phyloP scores from a whole-genome alignment of 2,888 invertebrate species.

The Andrena haemorrhoa region DNA sequence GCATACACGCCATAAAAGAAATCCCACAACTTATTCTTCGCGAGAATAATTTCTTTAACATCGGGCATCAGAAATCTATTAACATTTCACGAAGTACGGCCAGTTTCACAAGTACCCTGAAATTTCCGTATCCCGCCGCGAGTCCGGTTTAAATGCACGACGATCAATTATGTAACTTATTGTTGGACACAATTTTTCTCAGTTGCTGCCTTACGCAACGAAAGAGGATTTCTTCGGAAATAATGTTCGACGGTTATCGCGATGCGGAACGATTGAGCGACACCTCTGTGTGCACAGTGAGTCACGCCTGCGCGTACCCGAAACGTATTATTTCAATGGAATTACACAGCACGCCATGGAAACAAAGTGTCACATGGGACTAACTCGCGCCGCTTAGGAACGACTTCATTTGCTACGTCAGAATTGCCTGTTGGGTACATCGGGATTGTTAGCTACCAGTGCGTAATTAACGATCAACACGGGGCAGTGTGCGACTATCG shows the following conservation, averaged over 20 bases:
- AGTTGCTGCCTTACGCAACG: conserved; percentile 8
- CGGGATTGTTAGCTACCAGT: conserved; percentile 6
- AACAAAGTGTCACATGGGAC: neutral
- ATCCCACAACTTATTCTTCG: too few species aligned
- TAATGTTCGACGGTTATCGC: conserved; percentile 3
- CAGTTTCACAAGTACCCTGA: conserved; percentile 40
- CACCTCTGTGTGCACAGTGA: neutral
- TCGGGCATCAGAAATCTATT: conserved; percentile 8
- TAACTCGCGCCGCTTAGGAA: neutral
- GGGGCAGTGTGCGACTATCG: neutral
- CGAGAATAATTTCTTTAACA: neutral
- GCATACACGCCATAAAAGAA: too few species aligned
- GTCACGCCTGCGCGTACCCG: neutral
- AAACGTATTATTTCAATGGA: neutral
- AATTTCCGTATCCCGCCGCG: conserved; percentile 36
- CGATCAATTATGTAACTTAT: conserved; percentile 50
- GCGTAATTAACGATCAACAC: neutral
- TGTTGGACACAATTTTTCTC: conserved; percentile 37
- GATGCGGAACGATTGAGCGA: neutral
- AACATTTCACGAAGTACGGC: neutral
- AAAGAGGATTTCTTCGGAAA: conserved; percentile 23
- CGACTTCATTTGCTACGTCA: conserved; percentile 10
- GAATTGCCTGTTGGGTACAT: neutral
- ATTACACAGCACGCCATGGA: neutral
- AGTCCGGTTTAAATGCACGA: conserved; percentile 39